These are phyloP conservation scores for Leucopsar rothschildi DNA, from an alignment of 2,113 vertebrate genomes.

Conservation along the genomic window DNA sequence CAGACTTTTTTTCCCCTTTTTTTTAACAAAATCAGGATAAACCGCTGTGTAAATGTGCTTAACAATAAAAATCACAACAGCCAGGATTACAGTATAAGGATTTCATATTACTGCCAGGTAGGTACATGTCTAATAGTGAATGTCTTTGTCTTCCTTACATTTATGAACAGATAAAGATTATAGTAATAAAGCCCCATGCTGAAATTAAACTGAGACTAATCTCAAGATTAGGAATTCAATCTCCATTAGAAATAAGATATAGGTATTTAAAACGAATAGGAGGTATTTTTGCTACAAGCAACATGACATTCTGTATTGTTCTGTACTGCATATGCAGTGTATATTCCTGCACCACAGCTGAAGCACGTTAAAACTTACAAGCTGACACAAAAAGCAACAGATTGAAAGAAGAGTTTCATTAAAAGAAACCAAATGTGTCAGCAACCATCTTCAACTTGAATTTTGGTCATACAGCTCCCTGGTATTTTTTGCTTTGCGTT, in stretches of 20 bases:
- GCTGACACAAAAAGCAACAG: not conserved
- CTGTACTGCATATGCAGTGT: not conserved
- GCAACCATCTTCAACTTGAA: not conserved
- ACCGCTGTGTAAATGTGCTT: not conserved
- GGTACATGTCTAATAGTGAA: not conserved
- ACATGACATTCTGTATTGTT: not conserved
- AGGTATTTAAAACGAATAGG: slow-evolving; percentile 6
- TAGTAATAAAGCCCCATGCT: not conserved
- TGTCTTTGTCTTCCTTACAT: not conserved
- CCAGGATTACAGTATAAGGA: not conserved
- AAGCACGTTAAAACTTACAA: not conserved
- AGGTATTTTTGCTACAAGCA: not conserved
- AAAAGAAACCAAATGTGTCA: not conserved
- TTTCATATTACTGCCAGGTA: not conserved
- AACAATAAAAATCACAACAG: not conserved
- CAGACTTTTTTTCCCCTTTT: too few species aligned
- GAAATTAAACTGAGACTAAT: slow-evolving; percentile 25
- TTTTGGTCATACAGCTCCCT: not conserved
- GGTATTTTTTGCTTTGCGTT: not conserved
- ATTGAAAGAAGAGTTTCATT: not conserved
- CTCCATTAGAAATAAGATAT: not conserved
- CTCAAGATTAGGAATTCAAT: slow-evolving; percentile 2
- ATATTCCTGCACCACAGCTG: not conserved
- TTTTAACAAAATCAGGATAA: not conserved
- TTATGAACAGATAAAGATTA: not conserved